Conservation (phyloP, 1,140 invertebrate species). For the Drosophila saltans region DNA sequence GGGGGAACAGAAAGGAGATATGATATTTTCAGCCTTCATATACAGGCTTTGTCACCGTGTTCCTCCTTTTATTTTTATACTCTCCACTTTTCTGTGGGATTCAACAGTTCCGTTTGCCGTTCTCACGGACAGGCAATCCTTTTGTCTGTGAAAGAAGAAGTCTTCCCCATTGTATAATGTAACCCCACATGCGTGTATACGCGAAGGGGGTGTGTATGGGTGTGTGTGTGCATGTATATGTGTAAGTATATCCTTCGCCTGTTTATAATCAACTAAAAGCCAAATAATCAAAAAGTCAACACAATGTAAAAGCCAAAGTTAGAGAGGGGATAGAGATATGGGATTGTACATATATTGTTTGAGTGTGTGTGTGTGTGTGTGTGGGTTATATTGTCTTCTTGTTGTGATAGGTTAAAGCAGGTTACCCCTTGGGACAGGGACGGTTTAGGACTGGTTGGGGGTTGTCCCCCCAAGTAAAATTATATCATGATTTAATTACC, state of each 20-base stretch:
- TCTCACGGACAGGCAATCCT: constrained; percentile 36
- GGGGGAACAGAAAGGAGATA: not conserved
- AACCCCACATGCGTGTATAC: constrained; percentile 26
- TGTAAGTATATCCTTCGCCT: constrained; percentile 36
- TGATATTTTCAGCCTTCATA: constrained; percentile 48
- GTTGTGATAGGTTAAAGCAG: constrained; percentile 5
- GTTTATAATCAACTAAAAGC: constrained; percentile 80
- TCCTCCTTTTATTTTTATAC: constrained; percentile 24
- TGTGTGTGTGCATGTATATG: constrained; percentile 5
- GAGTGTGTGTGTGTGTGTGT: not conserved
- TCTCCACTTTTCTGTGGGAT: constrained; percentile 18
- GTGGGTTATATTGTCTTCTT: not conserved
- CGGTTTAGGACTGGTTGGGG: not conserved
- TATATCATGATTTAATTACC: not conserved
- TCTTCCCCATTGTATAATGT: constrained; percentile 40
- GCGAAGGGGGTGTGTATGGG: not conserved
- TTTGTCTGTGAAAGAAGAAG: constrained; percentile 47
- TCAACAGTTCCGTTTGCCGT: constrained; percentile 67
- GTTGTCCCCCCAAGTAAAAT: not conserved
- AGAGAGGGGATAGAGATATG: constrained; percentile 25
- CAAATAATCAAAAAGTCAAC: constrained; percentile 79
- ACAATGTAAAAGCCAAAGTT: constrained; percentile 43
- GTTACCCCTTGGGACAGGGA: not conserved
- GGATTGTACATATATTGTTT: not conserved
- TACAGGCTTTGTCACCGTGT: constrained; percentile 21